phyloP scores from a whole-genome alignment of 1,140 invertebrate genomes.

The Meloidogyne chitwoodi region DNA sequence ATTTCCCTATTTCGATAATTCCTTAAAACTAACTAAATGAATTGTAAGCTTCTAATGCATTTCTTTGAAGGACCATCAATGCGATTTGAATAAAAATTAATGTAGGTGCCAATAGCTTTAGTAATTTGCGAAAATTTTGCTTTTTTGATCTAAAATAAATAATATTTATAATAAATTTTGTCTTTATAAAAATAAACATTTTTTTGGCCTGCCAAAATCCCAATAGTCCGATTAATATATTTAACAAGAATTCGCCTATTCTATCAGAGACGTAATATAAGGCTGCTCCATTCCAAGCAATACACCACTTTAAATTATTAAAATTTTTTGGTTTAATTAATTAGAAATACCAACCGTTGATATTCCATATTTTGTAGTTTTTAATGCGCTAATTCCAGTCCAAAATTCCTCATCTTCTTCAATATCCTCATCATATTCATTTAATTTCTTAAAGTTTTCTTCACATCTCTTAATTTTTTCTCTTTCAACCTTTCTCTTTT shows the following conservation, averaged over 20 bases:
- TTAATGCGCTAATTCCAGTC: neutral
- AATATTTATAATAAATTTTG: neutral
- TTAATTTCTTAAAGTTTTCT: neutral
- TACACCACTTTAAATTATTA: conserved; percentile 22
- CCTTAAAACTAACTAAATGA: neutral
- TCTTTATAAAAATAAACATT: neutral
- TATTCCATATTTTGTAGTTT: neutral
- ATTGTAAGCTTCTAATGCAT: neutral
- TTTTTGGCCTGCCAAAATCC: neutral
- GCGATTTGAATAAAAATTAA: neutral
- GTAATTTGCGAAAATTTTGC: neutral
- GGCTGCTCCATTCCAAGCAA: conserved; percentile 22
- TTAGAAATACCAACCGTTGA: neutral
- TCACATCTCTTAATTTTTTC: neutral
- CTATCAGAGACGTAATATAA: neutral
- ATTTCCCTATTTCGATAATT: neutral
- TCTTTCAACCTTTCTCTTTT: neutral
- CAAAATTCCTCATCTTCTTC: conserved; percentile 23
- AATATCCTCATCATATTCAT: neutral
- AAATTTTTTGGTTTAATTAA: neutral
- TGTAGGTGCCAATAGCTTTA: neutral
- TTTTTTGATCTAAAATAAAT: conserved; percentile 1
- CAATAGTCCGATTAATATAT: neutral
- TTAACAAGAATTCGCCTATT: neutral
- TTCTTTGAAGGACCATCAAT: neutral